These are phyloP conservation scores for Mythimna ferrago DNA, from an alignment of 2,888 invertebrate genomes.

Conservation along the genomic window DNA sequence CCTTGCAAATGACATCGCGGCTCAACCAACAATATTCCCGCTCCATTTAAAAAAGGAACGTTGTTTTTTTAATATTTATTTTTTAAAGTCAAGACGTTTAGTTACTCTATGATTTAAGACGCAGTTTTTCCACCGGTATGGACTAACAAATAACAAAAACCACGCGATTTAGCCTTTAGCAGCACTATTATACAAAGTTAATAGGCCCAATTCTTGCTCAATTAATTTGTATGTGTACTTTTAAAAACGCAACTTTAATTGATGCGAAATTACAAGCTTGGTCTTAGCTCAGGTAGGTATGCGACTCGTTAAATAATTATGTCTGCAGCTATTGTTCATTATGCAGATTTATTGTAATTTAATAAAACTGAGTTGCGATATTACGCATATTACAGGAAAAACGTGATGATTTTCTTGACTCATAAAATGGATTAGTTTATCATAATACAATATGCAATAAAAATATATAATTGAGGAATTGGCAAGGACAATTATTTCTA, in stretches of 20 bases:
- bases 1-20: constrained; percentile 73
- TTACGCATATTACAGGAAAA: constrained; percentile 44
- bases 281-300: constrained; percentile 30
- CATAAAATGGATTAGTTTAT: background rate
- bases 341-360: constrained; percentile 55
- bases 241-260: constrained; percentile 60
- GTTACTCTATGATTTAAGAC: constrained; percentile 17
- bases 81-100: constrained; percentile 4
- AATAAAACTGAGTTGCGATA: constrained; percentile 28
- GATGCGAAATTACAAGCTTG: constrained; percentile 37
- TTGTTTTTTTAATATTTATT: constrained; percentile 15
- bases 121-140: constrained; percentile 31
- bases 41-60: constrained; percentile 30
- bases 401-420: constrained; percentile 9
- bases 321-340: constrained; percentile 56
- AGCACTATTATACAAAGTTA: constrained; percentile 48
- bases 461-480: background rate
- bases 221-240: constrained; percentile 45
- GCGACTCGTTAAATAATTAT: constrained; percentile 48
- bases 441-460: background rate
- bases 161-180: constrained; percentile 64
- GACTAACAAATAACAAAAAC: constrained; percentile 50
- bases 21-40: constrained; percentile 34
- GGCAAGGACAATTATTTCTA: background rate
- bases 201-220: constrained; percentile 48